Conservation (phyloP, 2,888 invertebrate species). For the Drosophila histrio region DNA sequence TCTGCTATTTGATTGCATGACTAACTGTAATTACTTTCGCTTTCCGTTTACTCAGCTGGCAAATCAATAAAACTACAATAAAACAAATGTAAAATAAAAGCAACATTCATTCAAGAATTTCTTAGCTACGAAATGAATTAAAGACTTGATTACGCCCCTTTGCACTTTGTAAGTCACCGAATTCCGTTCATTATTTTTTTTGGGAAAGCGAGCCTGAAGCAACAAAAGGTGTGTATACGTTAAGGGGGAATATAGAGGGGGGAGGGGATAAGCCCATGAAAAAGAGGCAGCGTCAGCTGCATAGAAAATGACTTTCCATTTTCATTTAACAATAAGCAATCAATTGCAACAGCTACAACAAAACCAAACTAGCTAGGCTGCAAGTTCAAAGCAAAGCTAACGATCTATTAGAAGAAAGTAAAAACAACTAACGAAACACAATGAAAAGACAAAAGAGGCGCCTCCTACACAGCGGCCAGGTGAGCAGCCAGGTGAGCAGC, state of each 20-base stretch:
- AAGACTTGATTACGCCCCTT: conserved; percentile 18
- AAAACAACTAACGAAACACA: conserved; percentile 66
- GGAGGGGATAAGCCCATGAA: conserved; percentile 28
- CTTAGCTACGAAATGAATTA: conserved; percentile 19
- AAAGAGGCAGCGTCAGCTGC: conserved; percentile 51
- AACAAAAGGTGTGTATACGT: background rate
- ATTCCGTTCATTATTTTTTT: conserved; percentile 37
- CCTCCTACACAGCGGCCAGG: conserved; percentile 60
- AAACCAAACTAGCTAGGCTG: conserved; percentile 11
- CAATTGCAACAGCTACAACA: conserved; percentile 55
- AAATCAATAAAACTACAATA: conserved; percentile 52
- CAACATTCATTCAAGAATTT: conserved; percentile 36
- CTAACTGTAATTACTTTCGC: conserved; percentile 70
- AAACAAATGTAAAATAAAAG: background rate
- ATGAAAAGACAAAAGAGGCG: conserved; percentile 55
- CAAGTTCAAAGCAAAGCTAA: conserved; percentile 78
- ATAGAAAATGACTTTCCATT: conserved; percentile 76
- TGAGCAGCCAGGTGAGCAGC: conserved; percentile 34
- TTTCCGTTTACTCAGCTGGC: conserved; percentile 63
- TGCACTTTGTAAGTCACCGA: conserved; percentile 13
- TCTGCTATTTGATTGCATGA: conserved; percentile 49
- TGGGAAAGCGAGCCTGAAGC: conserved; percentile 37
- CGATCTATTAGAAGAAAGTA: conserved; percentile 80
- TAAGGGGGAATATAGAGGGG: background rate
- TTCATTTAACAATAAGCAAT: conserved; percentile 79